These are phyloP conservation scores for Phyllostomus discolor DNA, from an alignment of 2,113 vertebrate genomes.

Conservation along the genomic window DNA sequence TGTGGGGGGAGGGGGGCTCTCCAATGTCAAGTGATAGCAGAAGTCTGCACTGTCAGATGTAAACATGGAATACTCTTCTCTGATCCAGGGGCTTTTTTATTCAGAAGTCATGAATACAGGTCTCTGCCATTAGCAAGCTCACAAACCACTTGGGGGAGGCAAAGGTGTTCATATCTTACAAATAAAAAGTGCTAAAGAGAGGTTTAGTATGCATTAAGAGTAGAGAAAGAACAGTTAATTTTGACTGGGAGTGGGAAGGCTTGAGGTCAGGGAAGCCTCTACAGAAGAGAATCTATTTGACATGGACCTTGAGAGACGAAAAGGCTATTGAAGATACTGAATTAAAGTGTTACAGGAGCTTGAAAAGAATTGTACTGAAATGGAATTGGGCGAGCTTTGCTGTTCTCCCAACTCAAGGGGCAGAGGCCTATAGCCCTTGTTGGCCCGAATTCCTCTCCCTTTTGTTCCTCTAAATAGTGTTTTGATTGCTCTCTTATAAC, in stretches of 20 bases:
- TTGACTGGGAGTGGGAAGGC: not conserved
- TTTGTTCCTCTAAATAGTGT: conserved; percentile 37
- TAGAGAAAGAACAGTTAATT: conserved; percentile 41
- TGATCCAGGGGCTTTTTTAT: not conserved
- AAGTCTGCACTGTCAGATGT: not conserved
- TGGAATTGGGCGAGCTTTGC: conserved; percentile 21
- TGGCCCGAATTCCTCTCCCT: conserved; percentile 1
- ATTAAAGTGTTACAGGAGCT: conserved; percentile 42
- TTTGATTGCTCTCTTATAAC: conserved; percentile 31
- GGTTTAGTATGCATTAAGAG: not conserved
- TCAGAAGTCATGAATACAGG: not conserved
- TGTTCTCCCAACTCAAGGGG: not conserved
- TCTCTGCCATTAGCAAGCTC: not conserved
- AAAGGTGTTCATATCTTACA: not conserved
- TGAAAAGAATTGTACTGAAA: conserved; percentile 34
- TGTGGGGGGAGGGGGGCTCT: not conserved
- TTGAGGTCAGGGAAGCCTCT: not conserved
- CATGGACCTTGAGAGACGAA: conserved; percentile 40
- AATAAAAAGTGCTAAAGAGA: not conserved
- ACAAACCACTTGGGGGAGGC: not conserved
- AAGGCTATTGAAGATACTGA: conserved; percentile 49
- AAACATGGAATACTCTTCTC: not conserved
- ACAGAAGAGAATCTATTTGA: conserved; percentile 43
- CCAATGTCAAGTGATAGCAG: not conserved
- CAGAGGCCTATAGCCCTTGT: not conserved